Conservation (phyloP, 2,113 vertebrate genomes). For the Podarcis muralis region DNA sequence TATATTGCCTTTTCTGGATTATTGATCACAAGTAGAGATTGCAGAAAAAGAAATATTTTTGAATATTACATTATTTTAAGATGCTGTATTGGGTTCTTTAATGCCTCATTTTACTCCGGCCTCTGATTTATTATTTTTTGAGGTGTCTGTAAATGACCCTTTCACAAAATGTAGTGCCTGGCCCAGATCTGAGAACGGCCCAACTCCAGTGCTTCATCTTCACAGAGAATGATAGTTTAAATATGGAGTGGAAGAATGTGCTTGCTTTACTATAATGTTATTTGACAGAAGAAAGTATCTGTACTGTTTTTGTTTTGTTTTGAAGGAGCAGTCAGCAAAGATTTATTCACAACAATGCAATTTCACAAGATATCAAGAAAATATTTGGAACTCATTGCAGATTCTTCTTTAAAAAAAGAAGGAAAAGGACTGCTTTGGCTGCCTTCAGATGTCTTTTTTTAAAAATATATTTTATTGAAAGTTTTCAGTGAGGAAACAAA, state of each 20-base stretch:
- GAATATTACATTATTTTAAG: constrained; percentile 66
- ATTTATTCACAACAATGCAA: not conserved
- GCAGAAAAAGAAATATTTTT: constrained; percentile 65
- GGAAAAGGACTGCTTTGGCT: no score
- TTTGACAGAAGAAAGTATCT: not conserved
- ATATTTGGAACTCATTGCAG: not conserved
- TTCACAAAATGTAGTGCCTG: constrained; percentile 23
- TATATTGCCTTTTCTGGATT: constrained; percentile 64
- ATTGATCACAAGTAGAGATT: constrained; percentile 56
- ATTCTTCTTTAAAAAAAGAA: not conserved
- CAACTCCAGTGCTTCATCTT: not conserved
- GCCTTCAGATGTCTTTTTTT: no score
- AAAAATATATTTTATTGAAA: no score
- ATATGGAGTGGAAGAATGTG: not conserved
- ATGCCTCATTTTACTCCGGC: constrained; percentile 48
- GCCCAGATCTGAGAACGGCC: constrained; percentile 33
- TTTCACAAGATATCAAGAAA: not conserved
- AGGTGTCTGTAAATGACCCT: constrained; percentile 51
- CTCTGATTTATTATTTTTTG: constrained; percentile 58
- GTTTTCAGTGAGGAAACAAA: no score
- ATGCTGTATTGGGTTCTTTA: constrained; percentile 47
- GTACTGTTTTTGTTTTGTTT: not conserved
- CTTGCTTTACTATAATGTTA: constrained; percentile 7
- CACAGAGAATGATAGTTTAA: not conserved
- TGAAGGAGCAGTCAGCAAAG: not conserved